A percentile compares a stretch with the other conserved stretches of the same genome.
These are phyloP conservation scores for Trachymyrmex septentrionalis DNA, from an alignment of 1,140 invertebrate genomes.

Conservation along the genomic window DNA sequence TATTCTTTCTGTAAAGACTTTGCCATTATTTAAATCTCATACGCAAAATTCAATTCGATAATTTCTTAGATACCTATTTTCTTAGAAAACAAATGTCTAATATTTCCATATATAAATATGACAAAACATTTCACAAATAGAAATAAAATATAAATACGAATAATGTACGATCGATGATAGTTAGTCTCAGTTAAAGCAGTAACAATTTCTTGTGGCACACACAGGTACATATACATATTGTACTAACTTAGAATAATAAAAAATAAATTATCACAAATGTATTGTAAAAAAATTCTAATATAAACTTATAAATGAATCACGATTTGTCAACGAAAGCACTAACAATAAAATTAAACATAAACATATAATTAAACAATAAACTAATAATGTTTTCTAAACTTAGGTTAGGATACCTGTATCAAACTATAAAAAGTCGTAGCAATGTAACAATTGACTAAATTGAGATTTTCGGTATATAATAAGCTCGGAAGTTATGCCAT, in stretches of 20 bases:
- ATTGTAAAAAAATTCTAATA: conserved; percentile 66
- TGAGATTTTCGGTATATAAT: conserved; percentile 16
- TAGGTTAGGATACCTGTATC: conserved; percentile 4
- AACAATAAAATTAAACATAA: conserved; percentile 45
- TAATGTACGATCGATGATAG: background rate
- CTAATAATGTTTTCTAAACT: conserved; percentile 42
- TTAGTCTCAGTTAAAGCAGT: conserved; percentile 34
- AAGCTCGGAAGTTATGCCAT: conserved; percentile 10
- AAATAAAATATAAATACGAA: conserved; percentile 31
- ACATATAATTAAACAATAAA: conserved; percentile 32
- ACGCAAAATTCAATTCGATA: background rate
- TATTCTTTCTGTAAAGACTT: background rate
- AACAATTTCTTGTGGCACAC: conserved; percentile 74
- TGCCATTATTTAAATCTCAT: background rate
- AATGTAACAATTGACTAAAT: conserved; percentile 36
- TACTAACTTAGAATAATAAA: conserved; percentile 76
- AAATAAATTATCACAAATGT: conserved; percentile 78
- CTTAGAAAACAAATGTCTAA: background rate
- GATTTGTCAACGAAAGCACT: conserved; percentile 47
- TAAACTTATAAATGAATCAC: conserved; percentile 66
- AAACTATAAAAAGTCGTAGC: conserved; percentile 53
- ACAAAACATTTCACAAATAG: background rate
- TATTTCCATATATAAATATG: conserved; percentile 3
- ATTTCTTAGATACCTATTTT: background rate
- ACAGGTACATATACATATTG: conserved; percentile 72